These are phyloP conservation scores for Alloplasta piceator DNA, from an alignment of 2,888 invertebrate genomes.

Conservation along the genomic window DNA sequence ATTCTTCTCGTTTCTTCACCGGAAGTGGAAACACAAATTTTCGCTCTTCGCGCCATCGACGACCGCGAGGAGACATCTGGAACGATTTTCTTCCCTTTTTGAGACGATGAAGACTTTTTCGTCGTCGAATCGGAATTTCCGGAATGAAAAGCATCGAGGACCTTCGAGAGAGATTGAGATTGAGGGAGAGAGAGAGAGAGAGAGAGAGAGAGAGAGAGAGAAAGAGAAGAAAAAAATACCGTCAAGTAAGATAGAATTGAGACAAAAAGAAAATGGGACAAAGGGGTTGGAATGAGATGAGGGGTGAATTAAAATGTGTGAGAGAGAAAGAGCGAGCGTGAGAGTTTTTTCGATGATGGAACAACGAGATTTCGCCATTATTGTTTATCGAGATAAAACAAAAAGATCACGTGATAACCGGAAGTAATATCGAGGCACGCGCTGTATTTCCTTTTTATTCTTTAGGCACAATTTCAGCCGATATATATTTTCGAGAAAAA, in stretches of 20 bases:
- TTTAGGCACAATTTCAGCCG: too few relatives aligned
- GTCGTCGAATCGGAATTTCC: too few relatives aligned
- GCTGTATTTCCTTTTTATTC: constrained; percentile 43
- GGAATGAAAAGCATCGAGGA: too few relatives aligned
- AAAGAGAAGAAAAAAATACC: constrained; percentile 36
- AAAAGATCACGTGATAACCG: constrained; percentile 68
- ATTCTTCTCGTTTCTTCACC: background rate
- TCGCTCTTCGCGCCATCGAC: background rate
- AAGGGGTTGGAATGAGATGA: constrained; percentile 40
- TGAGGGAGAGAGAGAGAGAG: constrained; percentile 41
- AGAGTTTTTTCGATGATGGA: constrained; percentile 55
- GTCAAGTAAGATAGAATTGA: constrained; percentile 58
- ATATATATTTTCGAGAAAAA: too few relatives aligned
- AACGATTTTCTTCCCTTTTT: too few relatives aligned
- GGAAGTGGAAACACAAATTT: too few relatives aligned
- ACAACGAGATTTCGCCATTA: constrained; percentile 42
- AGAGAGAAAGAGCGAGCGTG: constrained; percentile 60
- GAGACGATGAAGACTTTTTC: too few relatives aligned
- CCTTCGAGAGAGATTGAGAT: background rate
- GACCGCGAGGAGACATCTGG: background rate
- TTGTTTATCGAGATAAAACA: constrained; percentile 64
- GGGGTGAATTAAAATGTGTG: constrained; percentile 48
- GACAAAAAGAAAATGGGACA: constrained; percentile 44
- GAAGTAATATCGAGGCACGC: constrained; percentile 46
- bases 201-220: constrained; percentile 41